Conservation (phyloP, 2,888 invertebrate species). For the Drosophila parthenogenetica region DNA sequence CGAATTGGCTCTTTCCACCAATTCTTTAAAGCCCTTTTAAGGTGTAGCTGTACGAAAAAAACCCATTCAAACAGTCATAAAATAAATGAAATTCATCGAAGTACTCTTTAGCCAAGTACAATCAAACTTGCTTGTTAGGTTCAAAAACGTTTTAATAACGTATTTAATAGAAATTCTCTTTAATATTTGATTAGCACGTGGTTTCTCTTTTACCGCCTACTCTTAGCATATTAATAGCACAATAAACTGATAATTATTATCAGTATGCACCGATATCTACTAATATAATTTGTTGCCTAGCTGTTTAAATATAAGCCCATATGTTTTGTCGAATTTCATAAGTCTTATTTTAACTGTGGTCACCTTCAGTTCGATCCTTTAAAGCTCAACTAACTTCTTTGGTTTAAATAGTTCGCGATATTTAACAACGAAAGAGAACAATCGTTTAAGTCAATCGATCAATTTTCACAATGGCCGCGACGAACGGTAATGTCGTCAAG, state of each 20-base stretch:
- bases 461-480: slow-evolving; percentile 50
- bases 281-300: slow-evolving; percentile 21
- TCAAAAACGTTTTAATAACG: not conserved
- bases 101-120: slow-evolving; percentile 1
- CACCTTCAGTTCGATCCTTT: slow-evolving; percentile 22
- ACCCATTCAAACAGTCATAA: not conserved
- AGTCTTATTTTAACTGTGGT: slow-evolving; percentile 36
- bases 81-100: not conserved
- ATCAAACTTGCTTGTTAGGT: not conserved
- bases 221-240: slow-evolving; percentile 41
- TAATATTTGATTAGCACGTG: not conserved
- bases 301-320: slow-evolving; percentile 46
- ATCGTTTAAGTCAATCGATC: not conserved
- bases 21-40: not conserved
- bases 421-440: not conserved
- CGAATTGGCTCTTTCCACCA: not conserved
- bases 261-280: slow-evolving; percentile 44
- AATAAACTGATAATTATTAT: slow-evolving; percentile 58
- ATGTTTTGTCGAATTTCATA: slow-evolving; percentile 33
- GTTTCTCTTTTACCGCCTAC: slow-evolving; percentile 22
- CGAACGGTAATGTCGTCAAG: slow-evolving; percentile 64
- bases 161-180: slow-evolving; percentile 20
- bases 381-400: not conserved
- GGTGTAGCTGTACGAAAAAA: not conserved
- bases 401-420: not conserved